Base-by-base conservation (phyloP, 2,113 vertebrate species). In the Athene noctua region DNA sequence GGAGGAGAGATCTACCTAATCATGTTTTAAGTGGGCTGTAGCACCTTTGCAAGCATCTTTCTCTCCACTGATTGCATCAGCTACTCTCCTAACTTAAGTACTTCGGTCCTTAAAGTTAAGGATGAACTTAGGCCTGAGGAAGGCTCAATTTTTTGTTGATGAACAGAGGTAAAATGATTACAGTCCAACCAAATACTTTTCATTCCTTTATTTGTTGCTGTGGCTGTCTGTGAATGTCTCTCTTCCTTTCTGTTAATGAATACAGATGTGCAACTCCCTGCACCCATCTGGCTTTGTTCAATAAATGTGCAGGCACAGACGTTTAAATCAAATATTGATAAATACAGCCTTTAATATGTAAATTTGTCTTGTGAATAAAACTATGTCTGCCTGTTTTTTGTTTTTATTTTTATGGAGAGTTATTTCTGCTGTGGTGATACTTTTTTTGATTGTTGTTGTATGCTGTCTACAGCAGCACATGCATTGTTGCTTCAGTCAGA, bases 321-420 rank as follows among this genome's bases (percentile, higher is more conserved):
- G 7, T 91, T 97, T 96, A 96, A 97, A 97, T 97, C 84, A 97
- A 97, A 97, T 97, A 97, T 97, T 97, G 96, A 97, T 97, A 97
- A 97, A 97, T 97, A 96, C 38, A 96, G 54, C 62, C 92, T 94
- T 95, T 95, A 95, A 95, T 97, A 96, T 96, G 85, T 86, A 97
- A 95, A 95, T 96, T 88, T 92, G 20, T 85, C 19, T 91, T 96
- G 57, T 94, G 91, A 94, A 93, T 47, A 92, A 91, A 92, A 90
- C 38, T 67, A 19, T 57, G 6, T 72, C 77, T 91, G 65, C 34
- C 47, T 79, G 5, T 0, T 0, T 44, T 36, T 34, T 68, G 82
- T 78, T 66, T 70, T 72, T 91, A 72, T 66, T 70, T 72, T 89
- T 12, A 29, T 34, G 38, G 46, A 96, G 88, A 92, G 25, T 34